phyloP scores from a whole-genome alignment of 2,797 vertebrate species.

The Typhlichthys eigenmanni region DNA sequence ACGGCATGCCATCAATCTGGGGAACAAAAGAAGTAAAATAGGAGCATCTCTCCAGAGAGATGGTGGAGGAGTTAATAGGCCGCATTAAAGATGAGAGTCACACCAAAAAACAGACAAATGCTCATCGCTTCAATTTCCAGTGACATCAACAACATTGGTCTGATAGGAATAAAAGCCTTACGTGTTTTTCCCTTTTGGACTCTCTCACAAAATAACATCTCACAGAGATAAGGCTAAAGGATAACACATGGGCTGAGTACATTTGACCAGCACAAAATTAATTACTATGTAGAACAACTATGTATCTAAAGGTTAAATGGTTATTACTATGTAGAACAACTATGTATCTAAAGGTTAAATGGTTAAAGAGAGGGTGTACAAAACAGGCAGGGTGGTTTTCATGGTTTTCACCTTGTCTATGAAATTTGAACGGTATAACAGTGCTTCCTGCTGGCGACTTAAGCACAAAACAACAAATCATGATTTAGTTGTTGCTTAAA shows the following conservation, averaged over 20 bases:
- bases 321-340: no score
- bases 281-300: no score
- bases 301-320: not conserved
- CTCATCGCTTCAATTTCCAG: constrained; percentile 19
- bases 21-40: constrained; percentile 41
- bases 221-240: no score
- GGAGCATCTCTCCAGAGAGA: constrained; percentile 44
- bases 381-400: constrained; percentile 1
- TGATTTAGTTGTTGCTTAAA: constrained; percentile 1
- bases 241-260: no score
- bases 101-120: constrained; percentile 17
- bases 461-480: constrained; percentile 33
- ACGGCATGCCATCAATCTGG: constrained; percentile 51
- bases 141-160: constrained; percentile 33
- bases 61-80: constrained; percentile 24
- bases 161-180: constrained; percentile 3
- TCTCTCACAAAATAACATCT: no score
- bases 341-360: not conserved
- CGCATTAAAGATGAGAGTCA: constrained; percentile 30
- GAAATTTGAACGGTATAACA: constrained; percentile 44
- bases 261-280: no score
- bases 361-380: not conserved
- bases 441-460: constrained; percentile 61
- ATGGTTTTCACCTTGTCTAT: not conserved
- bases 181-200: not conserved